Evolutionary conservation across 2,113 vertebrate species (phyloP), one percentile per base, ranked within the genome.

Genomic region (Cochlearius cochlearius): DNA sequence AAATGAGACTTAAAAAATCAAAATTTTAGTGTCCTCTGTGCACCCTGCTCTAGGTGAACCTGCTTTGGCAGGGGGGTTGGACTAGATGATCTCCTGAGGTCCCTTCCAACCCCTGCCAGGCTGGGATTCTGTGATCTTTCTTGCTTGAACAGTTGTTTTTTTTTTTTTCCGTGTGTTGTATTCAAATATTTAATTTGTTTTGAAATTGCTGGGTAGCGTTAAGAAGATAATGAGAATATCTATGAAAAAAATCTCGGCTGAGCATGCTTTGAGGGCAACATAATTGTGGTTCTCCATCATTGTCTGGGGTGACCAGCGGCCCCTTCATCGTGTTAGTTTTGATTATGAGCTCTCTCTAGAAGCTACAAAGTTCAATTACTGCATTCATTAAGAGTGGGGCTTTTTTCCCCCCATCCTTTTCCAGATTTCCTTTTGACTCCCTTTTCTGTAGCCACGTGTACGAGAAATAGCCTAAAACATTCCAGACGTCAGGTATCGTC

Each of bases 391-490:
- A 20, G 29, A 52, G 34, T 14, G 7, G 3, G 8, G 14, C 41
- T 6, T 1, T 1, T 9, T 71, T 19, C 10, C 8, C 11, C 6
- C 2, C 14, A 8, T 50, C 18, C 6, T 47, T 81, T 52, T 72
- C 53, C 76, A 56, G 25, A 34, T 5, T 8, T 26, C 21, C 21
- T 82, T 67, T 66, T 62, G 15, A 39, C 41, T 52, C 32, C 6
- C 9, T 53, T 64, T 81, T 81, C 43, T 64, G 36, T 11, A 25
- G 41, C 16, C 23, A 56, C 47, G 43, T 21, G 9, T 21, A 45
- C 14, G 29, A 62, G 64, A 72, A 73, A 73, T 4, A 19, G 53
- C 34, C 12, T 47, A 19, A 63, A 62, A 26, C 29, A 13, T 68
- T 52, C 9, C 49, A 68, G 34, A 27, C 10, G n/a, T 21, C 39